Conservation (phyloP, 2,797 vertebrate species). For the Cetoscarus ocellatus region DNA sequence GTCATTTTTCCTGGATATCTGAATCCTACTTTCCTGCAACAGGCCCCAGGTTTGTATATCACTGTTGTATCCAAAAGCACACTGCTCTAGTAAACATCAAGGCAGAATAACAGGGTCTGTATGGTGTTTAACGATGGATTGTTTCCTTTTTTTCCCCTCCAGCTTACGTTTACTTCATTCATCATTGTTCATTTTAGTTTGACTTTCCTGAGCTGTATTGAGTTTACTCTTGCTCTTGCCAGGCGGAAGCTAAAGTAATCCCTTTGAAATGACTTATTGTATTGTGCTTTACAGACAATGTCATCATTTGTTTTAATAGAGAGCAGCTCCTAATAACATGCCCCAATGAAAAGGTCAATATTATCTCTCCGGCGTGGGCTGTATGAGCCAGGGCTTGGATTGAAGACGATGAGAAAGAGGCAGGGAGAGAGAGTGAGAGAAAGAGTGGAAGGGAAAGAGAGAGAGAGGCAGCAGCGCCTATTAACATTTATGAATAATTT, state of each 20-base stretch:
- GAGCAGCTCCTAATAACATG: slow-evolving; percentile 74
- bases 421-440: slow-evolving; percentile 1
- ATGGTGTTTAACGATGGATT: neutral
- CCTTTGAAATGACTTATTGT: slow-evolving; percentile 74
- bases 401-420: slow-evolving; percentile 38
- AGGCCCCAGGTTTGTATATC: neutral
- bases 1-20: neutral
- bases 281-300: slow-evolving; percentile 72
- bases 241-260: slow-evolving; percentile 59
- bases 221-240: slow-evolving; percentile 45
- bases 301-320: slow-evolving; percentile 80
- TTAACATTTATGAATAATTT: slow-evolving; percentile 85
- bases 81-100: slow-evolving; percentile 12
- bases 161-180: slow-evolving; percentile 57
- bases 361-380: slow-evolving; percentile 69
- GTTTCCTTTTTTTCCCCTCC: neutral
- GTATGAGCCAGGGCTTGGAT: slow-evolving; percentile 55
- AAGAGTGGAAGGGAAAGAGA: slow-evolving; percentile 13
- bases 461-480: slow-evolving; percentile 49
- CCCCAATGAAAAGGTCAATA: slow-evolving; percentile 80
- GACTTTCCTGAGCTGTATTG: slow-evolving; percentile 54
- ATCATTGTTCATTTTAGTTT: slow-evolving; percentile 66
- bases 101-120: slow-evolving; percentile 8
- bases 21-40: too few species aligned
- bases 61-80: slow-evolving; percentile 26